Percentiles rank a stretch among this genome's conserved stretches.
These are phyloP conservation scores for Globodera ellingtonae DNA, from an alignment of 1,140 invertebrate species.

Conservation along the genomic window DNA sequence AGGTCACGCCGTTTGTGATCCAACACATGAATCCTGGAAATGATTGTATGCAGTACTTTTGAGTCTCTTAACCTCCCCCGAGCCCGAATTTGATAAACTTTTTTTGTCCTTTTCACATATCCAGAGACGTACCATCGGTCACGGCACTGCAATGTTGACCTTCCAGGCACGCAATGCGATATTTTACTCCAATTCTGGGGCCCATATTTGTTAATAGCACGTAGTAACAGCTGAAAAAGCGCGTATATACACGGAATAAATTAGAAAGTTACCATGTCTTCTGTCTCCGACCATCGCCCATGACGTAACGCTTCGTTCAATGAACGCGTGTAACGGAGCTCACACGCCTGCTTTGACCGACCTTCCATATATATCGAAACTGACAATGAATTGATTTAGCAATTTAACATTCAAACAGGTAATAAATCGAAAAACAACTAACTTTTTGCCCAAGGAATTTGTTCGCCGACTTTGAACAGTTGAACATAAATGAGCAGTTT, in stretches of 20 bases:
- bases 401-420: slow-evolving; percentile 1
- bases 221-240: slow-evolving; percentile 43
- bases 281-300: slow-evolving; percentile 44
- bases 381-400: slow-evolving; percentile 1
- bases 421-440: slow-evolving; percentile 11
- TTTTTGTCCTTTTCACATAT: too few relatives aligned
- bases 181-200: slow-evolving; percentile 48
- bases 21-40: slow-evolving; percentile 36
- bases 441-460: slow-evolving; percentile 50
- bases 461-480: slow-evolving; percentile 38
- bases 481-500: slow-evolving; percentile 38
- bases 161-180: slow-evolving; percentile 29
- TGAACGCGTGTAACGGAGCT: slow-evolving; percentile 44
- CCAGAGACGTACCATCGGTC: slow-evolving; percentile 29
- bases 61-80: too few relatives aligned
- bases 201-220: slow-evolving; percentile 46
- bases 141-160: slow-evolving; percentile 41
- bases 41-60: neutral
- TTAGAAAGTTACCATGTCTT: slow-evolving; percentile 43
- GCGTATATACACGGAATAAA: neutral
- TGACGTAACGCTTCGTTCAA: slow-evolving; percentile 37
- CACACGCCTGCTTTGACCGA: slow-evolving; percentile 37
- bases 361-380: slow-evolving; percentile 46
- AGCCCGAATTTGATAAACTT: too few relatives aligned
- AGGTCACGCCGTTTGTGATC: slow-evolving; percentile 48